Percentiles rank a stretch among this genome's conserved stretches.
Conservation (phyloP, 2,113 vertebrate species). For the Tor tambroides region DNA sequence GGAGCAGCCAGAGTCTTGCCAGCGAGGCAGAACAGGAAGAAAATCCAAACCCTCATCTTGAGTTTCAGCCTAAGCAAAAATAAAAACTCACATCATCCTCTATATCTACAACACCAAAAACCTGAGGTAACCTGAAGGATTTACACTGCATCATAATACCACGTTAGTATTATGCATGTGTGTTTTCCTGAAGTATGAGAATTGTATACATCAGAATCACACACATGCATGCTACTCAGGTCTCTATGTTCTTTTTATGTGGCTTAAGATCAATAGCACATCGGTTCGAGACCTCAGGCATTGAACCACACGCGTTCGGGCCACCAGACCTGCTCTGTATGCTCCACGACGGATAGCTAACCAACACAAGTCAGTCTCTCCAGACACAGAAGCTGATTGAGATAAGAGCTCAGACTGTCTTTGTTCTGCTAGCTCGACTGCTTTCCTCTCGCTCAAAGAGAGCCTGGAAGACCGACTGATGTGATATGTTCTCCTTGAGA, state of each 20-base stretch:
- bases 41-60: constrained; percentile 94
- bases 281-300: constrained; percentile 9
- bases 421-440: constrained; percentile 44
- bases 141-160: background rate
- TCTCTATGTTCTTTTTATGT: background rate
- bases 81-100: background rate
- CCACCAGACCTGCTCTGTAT: constrained; percentile 30
- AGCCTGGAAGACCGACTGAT: constrained; percentile 18
- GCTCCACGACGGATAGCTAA: background rate
- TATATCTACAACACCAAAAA: background rate
- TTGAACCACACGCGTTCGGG: background rate
- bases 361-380: constrained; percentile 11
- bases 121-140: background rate
- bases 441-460: constrained; percentile 11
- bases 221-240: background rate
- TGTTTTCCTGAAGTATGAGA: background rate
- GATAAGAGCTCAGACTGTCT: constrained; percentile 34
- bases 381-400: constrained; percentile 31
- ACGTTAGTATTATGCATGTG: background rate
- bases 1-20: constrained; percentile 89
- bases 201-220: background rate
- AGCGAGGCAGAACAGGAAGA: constrained; percentile 93
- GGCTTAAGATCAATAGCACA: constrained; percentile 17
- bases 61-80: constrained; percentile 71
- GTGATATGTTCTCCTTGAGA: constrained; percentile 26